Conservation (phyloP, 2,113 vertebrate species). For the Myxocyprinus asiaticus region DNA sequence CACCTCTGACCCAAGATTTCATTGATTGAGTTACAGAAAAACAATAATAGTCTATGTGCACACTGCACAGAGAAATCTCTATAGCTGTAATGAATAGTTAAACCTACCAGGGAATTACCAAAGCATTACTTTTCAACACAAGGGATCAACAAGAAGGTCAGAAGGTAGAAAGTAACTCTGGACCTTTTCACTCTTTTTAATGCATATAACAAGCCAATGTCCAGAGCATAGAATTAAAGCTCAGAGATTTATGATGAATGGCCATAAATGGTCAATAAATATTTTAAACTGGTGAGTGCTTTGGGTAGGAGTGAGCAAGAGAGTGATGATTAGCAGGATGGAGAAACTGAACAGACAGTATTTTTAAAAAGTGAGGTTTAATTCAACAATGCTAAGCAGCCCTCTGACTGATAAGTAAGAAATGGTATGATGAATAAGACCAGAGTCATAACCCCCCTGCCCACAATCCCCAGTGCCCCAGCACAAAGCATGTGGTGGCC, state of each 20-base stretch:
- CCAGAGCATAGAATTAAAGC: too few relatives aligned
- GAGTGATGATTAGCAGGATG: neutral
- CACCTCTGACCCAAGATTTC: too few relatives aligned
- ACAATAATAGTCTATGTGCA: too few relatives aligned
- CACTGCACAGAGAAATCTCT: neutral
- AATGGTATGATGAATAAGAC: constrained; percentile 58
- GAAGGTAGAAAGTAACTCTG: neutral
- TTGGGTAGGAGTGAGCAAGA: neutral
- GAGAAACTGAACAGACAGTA: neutral
- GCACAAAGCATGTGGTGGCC: constrained; percentile 33
- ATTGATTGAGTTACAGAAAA: too few relatives aligned
- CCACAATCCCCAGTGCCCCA: constrained; percentile 17
- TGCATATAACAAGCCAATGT: neutral
- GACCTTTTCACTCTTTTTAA: neutral
- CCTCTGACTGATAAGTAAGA: constrained; percentile 52
- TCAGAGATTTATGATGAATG: too few relatives aligned
- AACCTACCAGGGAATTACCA: constrained; percentile 5
- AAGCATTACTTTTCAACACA: constrained; percentile 15
- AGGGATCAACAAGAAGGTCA: neutral
- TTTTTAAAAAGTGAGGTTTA: constrained; percentile 47
- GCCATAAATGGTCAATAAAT: neutral
- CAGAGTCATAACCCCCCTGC: constrained; percentile 53
- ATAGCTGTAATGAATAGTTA: neutral
- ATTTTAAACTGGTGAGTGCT: neutral
- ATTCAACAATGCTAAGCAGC: constrained; percentile 40